These are phyloP conservation scores for Microplitis mediator DNA, from an alignment of 1,140 invertebrate species.

Conservation along the genomic window DNA sequence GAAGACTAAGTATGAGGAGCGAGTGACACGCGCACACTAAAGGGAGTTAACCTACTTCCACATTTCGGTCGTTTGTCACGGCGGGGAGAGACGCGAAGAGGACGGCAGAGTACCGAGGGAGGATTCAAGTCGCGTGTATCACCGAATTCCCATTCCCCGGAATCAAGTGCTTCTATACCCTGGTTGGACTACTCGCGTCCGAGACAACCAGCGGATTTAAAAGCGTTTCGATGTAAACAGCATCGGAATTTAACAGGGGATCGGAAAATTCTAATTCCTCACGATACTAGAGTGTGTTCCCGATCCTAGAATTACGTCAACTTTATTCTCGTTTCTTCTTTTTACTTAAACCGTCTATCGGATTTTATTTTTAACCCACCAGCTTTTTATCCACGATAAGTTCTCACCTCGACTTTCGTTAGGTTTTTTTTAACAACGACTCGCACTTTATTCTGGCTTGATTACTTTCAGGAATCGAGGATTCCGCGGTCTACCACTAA, in stretches of 20 bases:
- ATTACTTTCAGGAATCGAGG: constrained; percentile 8
- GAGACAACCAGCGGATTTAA: constrained; percentile 43
- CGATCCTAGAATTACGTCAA: constrained; percentile 1
- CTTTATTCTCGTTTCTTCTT: constrained; percentile 3
- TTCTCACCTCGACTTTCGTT: background rate
- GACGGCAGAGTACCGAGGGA: background rate
- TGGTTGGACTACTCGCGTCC: constrained; percentile 2
- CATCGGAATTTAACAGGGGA: constrained; percentile 29
- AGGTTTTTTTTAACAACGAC: background rate
- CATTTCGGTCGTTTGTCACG: constrained; percentile 51
- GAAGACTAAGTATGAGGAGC: background rate
- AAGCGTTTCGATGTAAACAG: constrained; percentile 52
- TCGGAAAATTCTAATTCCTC: constrained; percentile 39
- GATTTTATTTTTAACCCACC: background rate
- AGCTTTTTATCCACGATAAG: background rate
- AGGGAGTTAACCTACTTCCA: constrained; percentile 51
- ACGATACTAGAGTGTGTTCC: background rate
- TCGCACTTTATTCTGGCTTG: constrained; percentile 8
- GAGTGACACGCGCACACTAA: constrained; percentile 19
- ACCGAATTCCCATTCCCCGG: constrained; percentile 10
- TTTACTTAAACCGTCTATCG: background rate
- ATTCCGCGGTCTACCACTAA: background rate
- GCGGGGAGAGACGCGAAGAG: constrained; percentile 8
- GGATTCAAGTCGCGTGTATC: constrained; percentile 15
- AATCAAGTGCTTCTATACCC: background rate